phyloP scores from a whole-genome alignment of 2,113 vertebrate species.

The Zingel zingel region DNA sequence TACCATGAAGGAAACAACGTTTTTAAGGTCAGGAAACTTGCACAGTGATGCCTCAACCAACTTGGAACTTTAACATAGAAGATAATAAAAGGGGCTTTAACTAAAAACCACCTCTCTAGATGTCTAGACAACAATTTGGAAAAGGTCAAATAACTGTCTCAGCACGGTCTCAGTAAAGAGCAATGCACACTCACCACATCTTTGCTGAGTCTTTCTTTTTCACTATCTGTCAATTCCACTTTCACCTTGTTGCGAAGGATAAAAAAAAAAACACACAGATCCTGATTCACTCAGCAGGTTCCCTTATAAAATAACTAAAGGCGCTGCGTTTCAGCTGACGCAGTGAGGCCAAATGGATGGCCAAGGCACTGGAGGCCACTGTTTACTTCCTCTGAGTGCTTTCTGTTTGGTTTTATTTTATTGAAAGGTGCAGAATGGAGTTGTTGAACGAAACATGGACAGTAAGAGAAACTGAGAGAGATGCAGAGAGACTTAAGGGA shows the following conservation, averaged over 20 bases:
- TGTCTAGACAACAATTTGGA: slow-evolving; percentile 29
- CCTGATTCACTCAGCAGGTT: slow-evolving; percentile 43
- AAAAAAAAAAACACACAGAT: slow-evolving; percentile 29
- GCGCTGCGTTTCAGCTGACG: slow-evolving; percentile 15
- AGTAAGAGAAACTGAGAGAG: background rate
- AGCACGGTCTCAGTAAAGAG: slow-evolving; percentile 1
- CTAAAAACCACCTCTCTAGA: slow-evolving; percentile 7
- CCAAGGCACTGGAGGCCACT: slow-evolving; percentile 38
- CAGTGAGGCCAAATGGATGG: slow-evolving; percentile 57
- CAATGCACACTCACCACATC: slow-evolving; percentile 10
- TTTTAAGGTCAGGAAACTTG: slow-evolving; percentile 2
- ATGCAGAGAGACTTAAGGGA: background rate
- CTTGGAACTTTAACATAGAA: slow-evolving; percentile 1
- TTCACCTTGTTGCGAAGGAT: slow-evolving; percentile 37
- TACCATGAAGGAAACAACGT: background rate
- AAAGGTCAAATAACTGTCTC: slow-evolving; percentile 30
- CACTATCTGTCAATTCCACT: slow-evolving; percentile 38
- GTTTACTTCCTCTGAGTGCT: slow-evolving; percentile 73
- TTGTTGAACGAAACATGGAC: slow-evolving; percentile 1
- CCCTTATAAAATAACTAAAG: slow-evolving; percentile 32
- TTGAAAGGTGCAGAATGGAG: slow-evolving; percentile 37
- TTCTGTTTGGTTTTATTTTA: slow-evolving; percentile 59
- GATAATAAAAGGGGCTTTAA: background rate
- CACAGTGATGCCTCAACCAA: background rate
- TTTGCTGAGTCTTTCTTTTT: slow-evolving; percentile 8